Evolutionary conservation across 2,888 invertebrate species (phyloP).

Genomic region (Trypoxylon attenuatum): DNA sequence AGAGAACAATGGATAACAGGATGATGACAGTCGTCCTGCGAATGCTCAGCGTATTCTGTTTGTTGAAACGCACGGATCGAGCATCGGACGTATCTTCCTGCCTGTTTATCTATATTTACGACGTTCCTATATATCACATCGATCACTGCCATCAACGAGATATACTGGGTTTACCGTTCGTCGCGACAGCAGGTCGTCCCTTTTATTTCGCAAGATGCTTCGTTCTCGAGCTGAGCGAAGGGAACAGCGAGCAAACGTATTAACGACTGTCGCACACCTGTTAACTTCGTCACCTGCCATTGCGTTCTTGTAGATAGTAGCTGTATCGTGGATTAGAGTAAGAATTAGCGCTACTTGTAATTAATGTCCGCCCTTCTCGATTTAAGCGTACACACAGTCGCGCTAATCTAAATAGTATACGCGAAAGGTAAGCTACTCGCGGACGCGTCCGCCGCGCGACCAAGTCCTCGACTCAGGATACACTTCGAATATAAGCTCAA

Average conservation of each 20-base stretch:
- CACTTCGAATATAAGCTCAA: no score
- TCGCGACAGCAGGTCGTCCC: not conserved
- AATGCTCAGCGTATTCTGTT: not conserved
- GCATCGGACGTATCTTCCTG: not conserved
- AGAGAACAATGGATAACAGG: slow-evolving; percentile 29
- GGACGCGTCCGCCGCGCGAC: no score
- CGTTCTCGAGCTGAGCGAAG: no score
- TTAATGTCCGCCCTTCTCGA: slow-evolving; percentile 4
- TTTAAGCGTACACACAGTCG: not conserved
- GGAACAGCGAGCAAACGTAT: no score
- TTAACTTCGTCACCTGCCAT: slow-evolving; percentile 17
- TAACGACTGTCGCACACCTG: no score
- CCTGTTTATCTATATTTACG: no score
- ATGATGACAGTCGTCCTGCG: slow-evolving; percentile 19
- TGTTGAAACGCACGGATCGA: not conserved
- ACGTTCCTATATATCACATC: no score
- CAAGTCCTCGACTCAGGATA: no score
- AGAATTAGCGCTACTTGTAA: slow-evolving; percentile 17
- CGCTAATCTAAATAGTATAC: no score
- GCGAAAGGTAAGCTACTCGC: not conserved
- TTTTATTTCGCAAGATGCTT: not conserved
- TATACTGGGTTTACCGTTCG: not conserved
- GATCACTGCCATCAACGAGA: not conserved
- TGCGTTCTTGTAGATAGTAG: slow-evolving; percentile 57
- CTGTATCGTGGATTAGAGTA: slow-evolving; percentile 12